Percentiles rank a stretch among this genome's conserved stretches.
Conservation (phyloP, 1,140 invertebrate species). For the Colletes gigas region DNA sequence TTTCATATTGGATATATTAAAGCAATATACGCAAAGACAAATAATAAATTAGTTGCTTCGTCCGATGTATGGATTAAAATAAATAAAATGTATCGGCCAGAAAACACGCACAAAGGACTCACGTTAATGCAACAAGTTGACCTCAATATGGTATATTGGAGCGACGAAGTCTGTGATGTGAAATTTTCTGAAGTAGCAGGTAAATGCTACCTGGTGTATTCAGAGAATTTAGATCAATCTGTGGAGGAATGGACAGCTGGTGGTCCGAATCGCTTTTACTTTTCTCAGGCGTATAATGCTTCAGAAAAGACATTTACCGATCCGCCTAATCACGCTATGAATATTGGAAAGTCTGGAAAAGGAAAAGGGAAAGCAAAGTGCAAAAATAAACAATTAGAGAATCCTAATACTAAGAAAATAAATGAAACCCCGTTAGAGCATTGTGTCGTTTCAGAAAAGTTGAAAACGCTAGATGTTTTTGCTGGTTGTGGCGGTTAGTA, state of each 20-base stretch:
- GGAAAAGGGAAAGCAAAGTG: conserved; percentile 85
- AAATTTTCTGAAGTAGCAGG: conserved; percentile 82
- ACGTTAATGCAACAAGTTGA: conserved; percentile 84
- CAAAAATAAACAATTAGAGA: conserved; percentile 84
- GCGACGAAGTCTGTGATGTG: conserved; percentile 84
- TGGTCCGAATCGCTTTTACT: conserved; percentile 90
- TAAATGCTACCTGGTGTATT: conserved; percentile 84
- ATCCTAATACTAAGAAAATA: conserved; percentile 38
- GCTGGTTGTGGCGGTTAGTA: conserved; percentile 90
- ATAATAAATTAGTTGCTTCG: conserved; percentile 80
- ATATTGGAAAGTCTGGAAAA: conserved; percentile 84
- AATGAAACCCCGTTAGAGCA: conserved; percentile 68
- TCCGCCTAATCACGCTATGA: conserved; percentile 83
- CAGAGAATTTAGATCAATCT: conserved; percentile 81
- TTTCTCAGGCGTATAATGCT: conserved; percentile 86
- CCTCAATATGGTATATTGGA: conserved; percentile 90
- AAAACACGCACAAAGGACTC: conserved; percentile 86
- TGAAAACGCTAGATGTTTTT: conserved; percentile 90
- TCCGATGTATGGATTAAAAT: conserved; percentile 86
- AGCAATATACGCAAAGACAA: conserved; percentile 82
- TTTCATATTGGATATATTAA: conserved; percentile 87
- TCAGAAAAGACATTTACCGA: conserved; percentile 83
- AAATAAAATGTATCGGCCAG: conserved; percentile 88
- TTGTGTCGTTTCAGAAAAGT: conserved; percentile 76
- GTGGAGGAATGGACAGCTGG: conserved; percentile 83